Evolutionary conservation across 2,888 invertebrate genomes (phyloP).

Genomic region (Sipha maydis): DNA sequence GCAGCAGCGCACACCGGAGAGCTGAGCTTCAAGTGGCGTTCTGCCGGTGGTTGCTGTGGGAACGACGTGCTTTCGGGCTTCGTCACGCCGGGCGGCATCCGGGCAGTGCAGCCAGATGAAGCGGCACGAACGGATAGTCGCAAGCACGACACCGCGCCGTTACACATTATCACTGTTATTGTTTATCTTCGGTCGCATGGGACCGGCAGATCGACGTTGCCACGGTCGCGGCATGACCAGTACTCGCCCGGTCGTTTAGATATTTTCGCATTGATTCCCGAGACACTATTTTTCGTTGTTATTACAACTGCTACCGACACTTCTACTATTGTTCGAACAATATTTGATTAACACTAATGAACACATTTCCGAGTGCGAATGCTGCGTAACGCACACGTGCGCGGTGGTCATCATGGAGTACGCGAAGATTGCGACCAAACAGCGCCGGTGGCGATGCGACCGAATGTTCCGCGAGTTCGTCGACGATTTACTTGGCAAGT

Average conservation of each 20-base stretch:
- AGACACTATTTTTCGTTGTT: too few species aligned
- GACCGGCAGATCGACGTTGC: too few species aligned
- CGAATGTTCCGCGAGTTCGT: conserved; percentile 14
- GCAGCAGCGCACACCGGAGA: neutral
- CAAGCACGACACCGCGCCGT: too few species aligned
- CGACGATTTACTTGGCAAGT: conserved; percentile 38
- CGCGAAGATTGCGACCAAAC: neutral
- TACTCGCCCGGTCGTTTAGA: too few species aligned
- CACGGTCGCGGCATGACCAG: too few species aligned
- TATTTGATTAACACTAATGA: too few species aligned
- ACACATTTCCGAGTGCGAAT: too few species aligned
- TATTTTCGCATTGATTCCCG: too few species aligned
- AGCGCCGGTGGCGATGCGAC: neutral
- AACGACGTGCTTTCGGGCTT: conserved; percentile 53
- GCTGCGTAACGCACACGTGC: neutral
- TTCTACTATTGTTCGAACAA: too few species aligned
- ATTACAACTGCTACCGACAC: too few species aligned
- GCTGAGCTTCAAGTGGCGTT: conserved; percentile 55
- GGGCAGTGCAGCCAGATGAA: neutral
- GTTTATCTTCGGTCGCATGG: too few species aligned
- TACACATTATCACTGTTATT: too few species aligned
- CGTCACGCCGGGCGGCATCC: conserved; percentile 11
- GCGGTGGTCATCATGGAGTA: conserved; percentile 9
- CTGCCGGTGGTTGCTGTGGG: conserved; percentile 55
- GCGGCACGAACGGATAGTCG: neutral